A percentile compares a stretch with the other conserved stretches of the same genome.
These are phyloP conservation scores for Papilio dardanus DNA, from an alignment of 1,140 invertebrate species.

Conservation along the genomic window DNA sequence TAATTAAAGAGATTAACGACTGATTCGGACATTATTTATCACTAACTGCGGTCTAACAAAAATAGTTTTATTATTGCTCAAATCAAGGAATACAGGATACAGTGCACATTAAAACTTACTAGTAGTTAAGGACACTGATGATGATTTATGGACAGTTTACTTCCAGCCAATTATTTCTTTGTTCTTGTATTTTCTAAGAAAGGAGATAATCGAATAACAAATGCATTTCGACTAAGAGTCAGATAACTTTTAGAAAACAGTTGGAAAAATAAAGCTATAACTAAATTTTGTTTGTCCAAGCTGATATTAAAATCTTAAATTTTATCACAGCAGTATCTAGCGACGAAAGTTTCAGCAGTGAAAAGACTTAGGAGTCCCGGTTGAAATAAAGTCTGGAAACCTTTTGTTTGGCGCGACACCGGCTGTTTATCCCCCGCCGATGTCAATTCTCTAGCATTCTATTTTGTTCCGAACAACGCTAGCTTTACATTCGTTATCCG, in stretches of 20 bases:
- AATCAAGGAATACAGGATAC: neutral
- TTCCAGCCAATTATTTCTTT: no score
- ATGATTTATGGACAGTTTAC: no score
- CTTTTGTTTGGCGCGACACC: conserved; percentile 32
- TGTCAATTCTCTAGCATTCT: conserved; percentile 27
- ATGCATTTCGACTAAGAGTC: neutral
- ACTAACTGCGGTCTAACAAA: neutral
- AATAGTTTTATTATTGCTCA: neutral
- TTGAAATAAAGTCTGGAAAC: conserved; percentile 25
- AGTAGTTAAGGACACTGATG: no score
- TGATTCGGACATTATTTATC: neutral
- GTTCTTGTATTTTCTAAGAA: no score
- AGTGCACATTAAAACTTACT: no score
- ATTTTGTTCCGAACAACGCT: conserved; percentile 25
- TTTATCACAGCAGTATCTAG: neutral
- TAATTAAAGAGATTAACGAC: conserved; percentile 33
- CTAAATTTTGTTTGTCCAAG: neutral
- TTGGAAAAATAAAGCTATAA: conserved; percentile 6
- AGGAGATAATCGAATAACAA: neutral
- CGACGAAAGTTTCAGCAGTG: neutral
- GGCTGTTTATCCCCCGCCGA: conserved; percentile 4
- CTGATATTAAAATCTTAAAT: neutral
- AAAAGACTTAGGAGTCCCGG: conserved; percentile 6
- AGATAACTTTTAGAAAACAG: neutral
- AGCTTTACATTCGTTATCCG: conserved; percentile 24